These are phyloP conservation scores for Pseudococcus longispinus DNA, from an alignment of 2,888 invertebrate species.

Conservation along the genomic window DNA sequence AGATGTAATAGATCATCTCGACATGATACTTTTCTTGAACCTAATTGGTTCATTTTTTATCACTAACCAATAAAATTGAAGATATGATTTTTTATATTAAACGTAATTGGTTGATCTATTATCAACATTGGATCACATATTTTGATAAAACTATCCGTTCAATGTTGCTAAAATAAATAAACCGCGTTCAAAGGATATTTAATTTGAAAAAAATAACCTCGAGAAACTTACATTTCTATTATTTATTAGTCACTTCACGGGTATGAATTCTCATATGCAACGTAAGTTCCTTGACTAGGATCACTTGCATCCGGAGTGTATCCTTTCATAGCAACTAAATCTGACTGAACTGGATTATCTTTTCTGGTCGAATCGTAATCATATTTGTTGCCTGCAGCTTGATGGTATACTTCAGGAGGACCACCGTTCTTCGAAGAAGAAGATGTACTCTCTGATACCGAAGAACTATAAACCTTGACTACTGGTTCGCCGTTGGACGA, in stretches of 20 bases:
- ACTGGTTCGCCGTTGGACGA: slow-evolving; percentile 11
- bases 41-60: no score
- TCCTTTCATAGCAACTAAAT: not conserved
- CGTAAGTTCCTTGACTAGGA: not conserved
- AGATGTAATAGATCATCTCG: no score
- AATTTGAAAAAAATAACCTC: not conserved
- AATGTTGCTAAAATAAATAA: not conserved
- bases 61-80: no score
- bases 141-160: no score
- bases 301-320: slow-evolving; percentile 3
- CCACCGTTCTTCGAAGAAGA: not conserved
- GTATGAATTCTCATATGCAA: not conserved
- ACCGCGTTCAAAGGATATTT: not conserved
- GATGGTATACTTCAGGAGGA: not conserved
- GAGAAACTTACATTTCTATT: not conserved
- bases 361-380: slow-evolving; percentile 25
- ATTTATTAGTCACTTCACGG: not conserved
- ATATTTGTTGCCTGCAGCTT: not conserved
- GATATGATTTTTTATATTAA: no score
- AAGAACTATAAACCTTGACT: slow-evolving; percentile 17
- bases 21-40: no score
- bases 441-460: not conserved
- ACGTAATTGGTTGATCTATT: no score
- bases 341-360: not conserved
- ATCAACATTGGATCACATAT: no score